Base-by-base conservation (phyloP, 1,140 invertebrate genomes). In the Ectropis grisescens region DNA sequence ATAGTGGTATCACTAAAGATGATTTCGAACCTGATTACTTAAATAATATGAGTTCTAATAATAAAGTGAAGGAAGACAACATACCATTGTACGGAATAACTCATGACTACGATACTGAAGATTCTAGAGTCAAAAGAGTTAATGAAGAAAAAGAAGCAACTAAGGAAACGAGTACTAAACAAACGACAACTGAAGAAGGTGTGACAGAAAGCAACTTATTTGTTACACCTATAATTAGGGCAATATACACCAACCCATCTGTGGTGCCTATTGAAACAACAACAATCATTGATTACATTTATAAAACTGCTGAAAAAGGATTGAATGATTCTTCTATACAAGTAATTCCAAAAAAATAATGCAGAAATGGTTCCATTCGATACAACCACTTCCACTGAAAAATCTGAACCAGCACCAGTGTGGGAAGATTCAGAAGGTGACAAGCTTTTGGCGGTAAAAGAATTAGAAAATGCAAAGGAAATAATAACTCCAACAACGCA, bases 1-100 rank as follows among this genome's bases (percentile, higher is more conserved):
- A 37, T 29, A 44, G 35, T 26, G 65, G 53, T n/a, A 13, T 44
- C 11, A 44, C 37, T 6, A 75, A 69, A 45, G 62, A 74, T 30
- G 71, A 80, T 49, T 71, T 75, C 42, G 72, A 70, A 42, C 67
- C 75, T 3, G 75, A 80, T 47, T 80, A 80, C 34, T 50, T 76
- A 37, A 75, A 48, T 33, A 67, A 65, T 35, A 62, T 71, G 46
- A 57, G 47, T 11, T 54, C 55, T 9, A 67, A 54, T 24, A 49
- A 35, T 13, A 72, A 69, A 58, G 53, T 41, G 26, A 26, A 48
- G 27, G 68, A 72, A 14, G 45, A 57, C 41, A 68, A 75, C 30
- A 56, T 54, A 31, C 58, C 59, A 6, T 23, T 62, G 13, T 74
- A 67, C 30, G 67, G 62, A n/a, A 67, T 80, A 50, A 32, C 44